These are phyloP conservation scores for Enteromius thamalakanensis DNA, from an alignment of 2,797 vertebrate genomes.

Conservation along the genomic window DNA sequence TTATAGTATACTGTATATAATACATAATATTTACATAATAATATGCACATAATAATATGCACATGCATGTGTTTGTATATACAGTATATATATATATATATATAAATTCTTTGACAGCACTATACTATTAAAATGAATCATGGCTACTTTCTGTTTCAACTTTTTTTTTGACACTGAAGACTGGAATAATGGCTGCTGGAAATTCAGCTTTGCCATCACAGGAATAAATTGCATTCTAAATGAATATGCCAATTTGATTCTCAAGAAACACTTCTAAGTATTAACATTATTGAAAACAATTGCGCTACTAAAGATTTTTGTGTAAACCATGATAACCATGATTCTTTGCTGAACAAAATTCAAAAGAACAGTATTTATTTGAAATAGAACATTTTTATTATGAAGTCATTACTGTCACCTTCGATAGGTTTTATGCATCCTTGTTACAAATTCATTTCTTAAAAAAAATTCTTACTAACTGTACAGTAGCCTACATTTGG, in stretches of 20 bases:
- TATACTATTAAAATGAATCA: not conserved
- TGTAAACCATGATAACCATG: not conserved
- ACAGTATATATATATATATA: too few relatives aligned
- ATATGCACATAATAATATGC: too few relatives aligned
- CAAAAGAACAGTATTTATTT: not conserved
- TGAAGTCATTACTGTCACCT: not conserved
- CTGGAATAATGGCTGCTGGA: not conserved
- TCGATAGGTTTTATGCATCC: not conserved
- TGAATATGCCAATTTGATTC: not conserved
- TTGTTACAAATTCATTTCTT: not conserved
- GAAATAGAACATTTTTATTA: not conserved
- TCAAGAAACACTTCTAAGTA: not conserved
- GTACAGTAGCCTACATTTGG: not conserved
- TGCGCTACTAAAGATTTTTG: not conserved
- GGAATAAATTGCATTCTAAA: not conserved
- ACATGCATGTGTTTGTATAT: too few relatives aligned
- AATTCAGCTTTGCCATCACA: not conserved
- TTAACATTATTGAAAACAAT: not conserved
- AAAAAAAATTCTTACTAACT: not conserved
- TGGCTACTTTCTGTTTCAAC: not conserved
- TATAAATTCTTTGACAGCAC: too few relatives aligned
- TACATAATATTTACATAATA: too few relatives aligned
- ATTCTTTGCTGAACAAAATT: not conserved
- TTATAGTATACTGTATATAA: too few relatives aligned
- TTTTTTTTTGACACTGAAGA: not conserved